Percentiles rank a stretch among this genome's conserved stretches.
These are phyloP conservation scores for Schlechtendalia chinensis DNA, from an alignment of 1,140 invertebrate genomes.

Conservation along the genomic window DNA sequence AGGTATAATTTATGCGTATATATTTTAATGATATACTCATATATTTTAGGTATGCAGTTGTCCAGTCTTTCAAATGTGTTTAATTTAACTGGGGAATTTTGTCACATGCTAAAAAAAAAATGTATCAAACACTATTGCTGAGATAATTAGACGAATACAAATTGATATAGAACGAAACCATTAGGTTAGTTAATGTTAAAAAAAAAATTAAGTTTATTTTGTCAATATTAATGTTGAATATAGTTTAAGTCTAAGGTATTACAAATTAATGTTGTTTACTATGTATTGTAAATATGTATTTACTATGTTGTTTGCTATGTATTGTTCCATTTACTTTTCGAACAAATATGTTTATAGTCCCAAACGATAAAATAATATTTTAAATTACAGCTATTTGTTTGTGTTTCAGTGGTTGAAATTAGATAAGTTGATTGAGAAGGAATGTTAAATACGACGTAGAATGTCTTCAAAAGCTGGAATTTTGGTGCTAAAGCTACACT, in stretches of 20 bases:
- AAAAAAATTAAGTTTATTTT: not conserved
- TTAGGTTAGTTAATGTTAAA: constrained; percentile 57
- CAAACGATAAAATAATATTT: too few species aligned
- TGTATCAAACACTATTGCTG: constrained; percentile 91
- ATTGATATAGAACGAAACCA: constrained; percentile 68
- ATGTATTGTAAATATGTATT: too few species aligned
- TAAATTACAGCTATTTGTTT: too few species aligned
- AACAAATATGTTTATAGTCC: too few species aligned
- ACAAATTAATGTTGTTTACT: too few species aligned
- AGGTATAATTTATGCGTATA: not conserved
- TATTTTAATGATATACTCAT: not conserved
- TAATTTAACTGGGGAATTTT: constrained; percentile 76
- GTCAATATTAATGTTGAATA: not conserved
- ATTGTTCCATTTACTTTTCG: too few species aligned
- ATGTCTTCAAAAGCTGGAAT: constrained; percentile 85
- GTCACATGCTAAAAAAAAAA: constrained; percentile 82
- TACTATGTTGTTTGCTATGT: too few species aligned
- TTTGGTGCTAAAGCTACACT: constrained; percentile 88
- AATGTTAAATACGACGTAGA: constrained; percentile 79
- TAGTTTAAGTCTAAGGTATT: too few species aligned
- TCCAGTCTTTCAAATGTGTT: constrained; percentile 84
- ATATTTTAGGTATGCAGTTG: constrained; percentile 76
- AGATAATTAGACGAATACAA: constrained; percentile 90
- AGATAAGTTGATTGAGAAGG: constrained; percentile 93
- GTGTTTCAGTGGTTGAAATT: constrained; percentile 81